Base-by-base conservation (phyloP, 1,140 invertebrate species). In the Micrasema longulum region DNA sequence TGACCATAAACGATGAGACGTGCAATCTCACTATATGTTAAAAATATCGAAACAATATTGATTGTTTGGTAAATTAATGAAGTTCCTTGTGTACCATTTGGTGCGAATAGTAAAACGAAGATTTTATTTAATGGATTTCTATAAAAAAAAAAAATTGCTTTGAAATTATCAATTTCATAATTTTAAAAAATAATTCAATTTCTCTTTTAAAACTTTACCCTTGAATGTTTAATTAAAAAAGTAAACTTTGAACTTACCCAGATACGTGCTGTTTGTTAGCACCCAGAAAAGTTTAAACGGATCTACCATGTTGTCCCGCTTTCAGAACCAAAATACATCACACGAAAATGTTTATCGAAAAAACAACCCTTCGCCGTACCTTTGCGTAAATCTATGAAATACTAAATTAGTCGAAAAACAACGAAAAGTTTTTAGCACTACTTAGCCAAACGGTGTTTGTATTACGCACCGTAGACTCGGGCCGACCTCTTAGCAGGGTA, bases 261-360 rank as follows among this genome's bases (percentile, higher is more conserved):
- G 80, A 79, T 91, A 91, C 77, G 89, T 90, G 85, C 89, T 90
- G 84, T 91, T 90, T 84, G 89, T 91, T 76, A 91, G 86, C 79
- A 91, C 89, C 88, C 90, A 91, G 78, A 91, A 88, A 69, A 91
- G 85, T 83, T 91, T 91, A 68, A 91, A 84, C 77, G 89, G 89
- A 84, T 91, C 90, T 80, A 91, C 88, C 90, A 91, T 91, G 72
- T 79, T 80, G 72, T 60, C 68, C 9, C 10, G 1, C 47, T 65
- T 65, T 18, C 23, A 26, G 36, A 52, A 64, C 36, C 55, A 70
- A 11, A 38, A 36, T 26, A 52, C 68, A 70, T 70, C 68, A 70
- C 68, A 22, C 26, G 26, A 14, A 55, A 64, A 38, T 18, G 47
- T 48, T 48, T 20, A 48, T 48, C 9, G n/a, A 18, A 20, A 11